Base-by-base conservation (phyloP, 2,113 vertebrate species). In the Centropristis striata region DNA sequence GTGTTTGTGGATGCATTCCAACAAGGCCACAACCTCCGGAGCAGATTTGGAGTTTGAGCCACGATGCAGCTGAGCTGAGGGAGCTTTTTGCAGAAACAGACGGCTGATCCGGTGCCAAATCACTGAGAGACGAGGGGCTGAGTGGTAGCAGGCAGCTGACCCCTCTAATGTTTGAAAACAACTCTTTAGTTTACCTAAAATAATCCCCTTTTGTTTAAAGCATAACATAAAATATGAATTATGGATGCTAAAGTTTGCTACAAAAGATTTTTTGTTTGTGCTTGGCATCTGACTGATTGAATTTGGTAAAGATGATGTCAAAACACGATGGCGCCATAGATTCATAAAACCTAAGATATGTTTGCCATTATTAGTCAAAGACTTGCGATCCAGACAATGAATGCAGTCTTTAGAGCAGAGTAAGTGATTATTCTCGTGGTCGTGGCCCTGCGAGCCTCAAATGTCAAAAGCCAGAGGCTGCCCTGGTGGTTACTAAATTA, bases 1-100 rank as follows among this genome's bases (percentile, higher is more conserved):
- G 86, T 73, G 60, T 66, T 83, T 86, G 85, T 85, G 86, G 87
- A 87, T 23, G 61, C 46, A 85, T 90, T 92, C 84, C 88, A 89
- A 49, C 55, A 9, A 69, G 78, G 77, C 76, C 75, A 42, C 76
- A 90, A 87, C 66, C 64, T 73, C 57, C 54, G 11, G 49, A 53
- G 78, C 61, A 80, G 84, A 93, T 39, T 59, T 83, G 49, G 69
- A 83, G 78, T 47, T 23, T n/a, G 53, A 72, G 77, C 46, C 39
- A 20, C 21, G 69, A 21, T 23, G 86, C 64, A 37, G 21, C 28
- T 4, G 53, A 78, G 60, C n/a, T 3, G 16, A 75, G 78, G 60
- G 20, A 60, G n/a, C n/a, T 13, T 23, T 39, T 25, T 61, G 49
- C 75, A 57, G 44, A 1, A 54, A 57, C 59, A 63, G 74, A 18